Evolutionary conservation across 2,797 vertebrate genomes (phyloP), one percentile per base, ranked within the genome.

Genomic region (Mycteria americana): DNA sequence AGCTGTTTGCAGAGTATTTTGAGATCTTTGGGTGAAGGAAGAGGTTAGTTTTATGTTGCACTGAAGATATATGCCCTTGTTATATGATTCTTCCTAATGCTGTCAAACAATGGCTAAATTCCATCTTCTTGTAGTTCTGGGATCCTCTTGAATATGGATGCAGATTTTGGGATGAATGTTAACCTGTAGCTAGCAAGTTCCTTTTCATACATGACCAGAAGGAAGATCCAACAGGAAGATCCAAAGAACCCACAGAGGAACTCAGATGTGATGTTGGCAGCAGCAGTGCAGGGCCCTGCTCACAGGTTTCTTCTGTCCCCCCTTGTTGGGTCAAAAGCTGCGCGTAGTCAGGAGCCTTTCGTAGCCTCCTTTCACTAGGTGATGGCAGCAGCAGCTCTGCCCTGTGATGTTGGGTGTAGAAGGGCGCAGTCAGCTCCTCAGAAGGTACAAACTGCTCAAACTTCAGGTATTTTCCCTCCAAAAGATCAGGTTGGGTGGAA

Each of bases 281-380:
- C 59, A 68, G 50, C 60, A 37, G 16, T 7, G 54, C 54, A 67
- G 54, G 53, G 15, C 30, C 41, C 35, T 69, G 54, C 77, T 65
- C 28, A 19, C 15, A 16, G 17, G 24, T 28, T 22, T 69, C n/a
- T 22, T 69, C n/a, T 60, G 41, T 51, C 31, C 7, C 11, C 1
- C 33, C 46, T 48, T 0, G 0, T 82, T 70, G 0, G 5, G 27
- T 54, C 2, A 3, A 18, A 30, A 76, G 62, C 79, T 50, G 6
- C 41, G 72, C 27, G 6, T 27, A 30, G 18, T 33, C 39, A 25
- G 74, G 60, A 94, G 4, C 16, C 27, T 51, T 56, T 43, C 13
- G 1, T 3, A 28, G 16, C 33, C 30, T n/a, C 24, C 48, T 31
- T 8, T 65, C 33, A 9, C 39, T 45, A 10, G 70, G 28, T 1